Conservation (phyloP, 2,113 vertebrate genomes). For the Mesembrinibis cayennensis region DNA sequence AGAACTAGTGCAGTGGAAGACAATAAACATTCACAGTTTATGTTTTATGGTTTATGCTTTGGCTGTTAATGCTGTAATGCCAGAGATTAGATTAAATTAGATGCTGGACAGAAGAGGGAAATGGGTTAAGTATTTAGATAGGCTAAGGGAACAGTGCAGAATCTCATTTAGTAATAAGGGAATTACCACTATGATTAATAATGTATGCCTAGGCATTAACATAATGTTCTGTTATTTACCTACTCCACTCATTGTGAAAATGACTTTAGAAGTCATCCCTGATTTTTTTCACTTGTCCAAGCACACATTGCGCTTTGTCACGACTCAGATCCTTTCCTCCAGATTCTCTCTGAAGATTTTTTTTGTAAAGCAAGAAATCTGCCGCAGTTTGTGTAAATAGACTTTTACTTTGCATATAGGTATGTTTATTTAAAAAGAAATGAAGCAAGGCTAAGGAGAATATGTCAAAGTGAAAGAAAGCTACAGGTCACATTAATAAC, state of each 20-base stretch:
- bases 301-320: background rate
- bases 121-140: constrained; percentile 1
- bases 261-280: constrained; percentile 2
- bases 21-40: background rate
- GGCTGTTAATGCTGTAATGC: background rate
- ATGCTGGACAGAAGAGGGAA: background rate
- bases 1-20: background rate
- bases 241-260: constrained; percentile 21
- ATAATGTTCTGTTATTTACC: constrained; percentile 52
- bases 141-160: background rate
- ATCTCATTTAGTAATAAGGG: constrained; percentile 21
- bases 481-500: background rate
- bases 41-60: background rate
- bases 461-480: background rate
- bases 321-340: background rate
- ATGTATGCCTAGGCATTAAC: constrained; percentile 35
- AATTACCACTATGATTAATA: constrained; percentile 40
- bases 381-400: background rate
- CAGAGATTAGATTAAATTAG: constrained; percentile 32
- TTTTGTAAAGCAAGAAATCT: background rate
- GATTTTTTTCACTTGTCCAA: background rate
- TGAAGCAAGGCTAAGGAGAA: background rate
- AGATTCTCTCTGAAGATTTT: background rate
- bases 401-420: background rate
- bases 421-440: background rate